Evolutionary conservation across 1,140 invertebrate species (phyloP).

Genomic region (Drosophila ananassae): DNA sequence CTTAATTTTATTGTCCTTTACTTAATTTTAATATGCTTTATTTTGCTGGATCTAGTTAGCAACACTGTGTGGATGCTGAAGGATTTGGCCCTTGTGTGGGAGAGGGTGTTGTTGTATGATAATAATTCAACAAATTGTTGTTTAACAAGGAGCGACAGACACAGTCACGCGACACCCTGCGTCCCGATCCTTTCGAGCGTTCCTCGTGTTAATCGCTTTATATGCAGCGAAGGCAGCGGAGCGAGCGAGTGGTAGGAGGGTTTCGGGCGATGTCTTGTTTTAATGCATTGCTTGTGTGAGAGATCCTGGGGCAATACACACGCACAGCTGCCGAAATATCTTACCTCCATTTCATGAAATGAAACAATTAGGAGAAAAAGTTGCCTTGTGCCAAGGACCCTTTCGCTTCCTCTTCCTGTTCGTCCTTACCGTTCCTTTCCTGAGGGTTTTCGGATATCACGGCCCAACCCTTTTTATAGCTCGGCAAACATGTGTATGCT

Average conservation of each 20-base stretch:
- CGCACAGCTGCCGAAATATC: slow-evolving; percentile 81
- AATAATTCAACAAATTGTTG: slow-evolving; percentile 82
- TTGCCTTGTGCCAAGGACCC: slow-evolving; percentile 70
- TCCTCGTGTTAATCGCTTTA: slow-evolving; percentile 78
- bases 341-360: slow-evolving; percentile 81
- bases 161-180: slow-evolving; percentile 57
- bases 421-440: not conserved
- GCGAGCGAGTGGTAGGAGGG: slow-evolving; percentile 16
- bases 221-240: slow-evolving; percentile 58
- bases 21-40: not conserved
- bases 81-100: slow-evolving; percentile 18
- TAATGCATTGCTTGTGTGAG: slow-evolving; percentile 63
- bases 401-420: slow-evolving; percentile 8
- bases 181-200: slow-evolving; percentile 40
- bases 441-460: slow-evolving; percentile 71
- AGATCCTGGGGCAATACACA: slow-evolving; percentile 76
- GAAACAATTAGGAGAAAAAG: slow-evolving; percentile 83
- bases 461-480: slow-evolving; percentile 81
- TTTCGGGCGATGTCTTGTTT: slow-evolving; percentile 74
- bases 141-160: slow-evolving; percentile 77
- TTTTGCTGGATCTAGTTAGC: not conserved
- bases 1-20: too few relatives aligned
- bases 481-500: slow-evolving; percentile 77
- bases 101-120: slow-evolving; percentile 54
- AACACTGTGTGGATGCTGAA: slow-evolving; percentile 46